Evolutionary conservation across 2,113 vertebrate genomes (phyloP).

Genomic region (Dascyllus trimaculatus): DNA sequence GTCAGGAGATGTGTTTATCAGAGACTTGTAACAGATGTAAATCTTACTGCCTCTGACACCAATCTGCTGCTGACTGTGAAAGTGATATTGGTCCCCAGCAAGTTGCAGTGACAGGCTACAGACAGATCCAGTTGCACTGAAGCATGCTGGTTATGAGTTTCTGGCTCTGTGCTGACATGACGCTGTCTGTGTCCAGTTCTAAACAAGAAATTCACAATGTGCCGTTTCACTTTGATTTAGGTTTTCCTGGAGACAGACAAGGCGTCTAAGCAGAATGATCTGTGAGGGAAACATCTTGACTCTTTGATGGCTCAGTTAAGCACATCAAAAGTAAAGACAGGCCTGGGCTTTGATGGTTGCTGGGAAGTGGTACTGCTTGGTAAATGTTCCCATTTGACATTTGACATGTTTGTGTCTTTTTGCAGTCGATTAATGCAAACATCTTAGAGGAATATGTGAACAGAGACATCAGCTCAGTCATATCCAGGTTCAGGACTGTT

Average conservation of each 20-base stretch:
- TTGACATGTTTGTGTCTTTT: no score
- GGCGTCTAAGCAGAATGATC: no score
- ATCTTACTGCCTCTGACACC: constrained; percentile 24
- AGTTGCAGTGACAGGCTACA: constrained; percentile 21
- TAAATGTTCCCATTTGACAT: no score
- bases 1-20: background rate
- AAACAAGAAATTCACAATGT: background rate
- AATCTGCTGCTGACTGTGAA: constrained; percentile 57
- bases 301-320: no score
- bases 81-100: constrained; percentile 49
- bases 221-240: background rate
- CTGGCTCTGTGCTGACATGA: constrained; percentile 12
- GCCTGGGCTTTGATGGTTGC: no score
- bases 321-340: no score
- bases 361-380: no score
- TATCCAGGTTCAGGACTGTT: no score
- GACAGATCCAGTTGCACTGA: constrained; percentile 29
- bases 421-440: no score
- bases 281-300: no score
- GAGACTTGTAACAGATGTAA: constrained; percentile 18
- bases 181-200: background rate
- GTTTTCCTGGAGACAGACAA: background rate
- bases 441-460: no score
- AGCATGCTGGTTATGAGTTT: constrained; percentile 1
- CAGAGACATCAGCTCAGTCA: no score